Evolutionary conservation across 2,113 vertebrate genomes (phyloP), one percentile per base, ranked within the genome.

Genomic region (Maccullochella peelii): DNA sequence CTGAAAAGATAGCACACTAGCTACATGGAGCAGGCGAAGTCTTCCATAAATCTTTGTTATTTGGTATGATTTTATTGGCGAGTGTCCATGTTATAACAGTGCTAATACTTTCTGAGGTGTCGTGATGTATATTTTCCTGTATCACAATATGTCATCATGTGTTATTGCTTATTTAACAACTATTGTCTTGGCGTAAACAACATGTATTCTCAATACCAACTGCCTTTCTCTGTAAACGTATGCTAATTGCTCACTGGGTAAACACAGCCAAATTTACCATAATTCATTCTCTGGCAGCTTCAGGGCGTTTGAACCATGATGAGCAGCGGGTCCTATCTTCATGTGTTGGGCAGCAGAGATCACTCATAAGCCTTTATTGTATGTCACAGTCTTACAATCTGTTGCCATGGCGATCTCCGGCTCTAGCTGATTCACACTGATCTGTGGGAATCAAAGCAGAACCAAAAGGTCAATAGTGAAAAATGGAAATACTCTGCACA

Each of bases 301-400:
- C 49, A 1, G 23, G 67, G 0, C 0, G 1, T 20, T 36, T n/a
- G 68, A 72, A 77, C 72, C 49, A 0, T 5, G 58, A 62, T 2
- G 62, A 54, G 74, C 21, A 4, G 67, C 38, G 16, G 25, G 55
- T 42, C 55, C 11, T 5, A 8, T 40, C 77, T 23, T 21, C 25
- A 4, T 12, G 25, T 33, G 73, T 55, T 12, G 36, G 76, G 42
- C 42, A 2, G 49, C 5, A 18, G 4, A 44, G 77, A 15, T 49
- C 84, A 1, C 90, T 97, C 94, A 99, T 92, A 99, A 92, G 4
- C 97, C 97, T 93, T 99, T 99, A 87, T 98, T 99, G 96, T 97
- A 98, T 58, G 96, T 94, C 80, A 98, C 93, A 2, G 94, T 95
- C 94, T 95, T 91, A 70, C 96, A 95, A 91, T 91, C 88, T 0